Base-by-base conservation (phyloP, 1,140 invertebrate species). In the Philaenus spumarius region DNA sequence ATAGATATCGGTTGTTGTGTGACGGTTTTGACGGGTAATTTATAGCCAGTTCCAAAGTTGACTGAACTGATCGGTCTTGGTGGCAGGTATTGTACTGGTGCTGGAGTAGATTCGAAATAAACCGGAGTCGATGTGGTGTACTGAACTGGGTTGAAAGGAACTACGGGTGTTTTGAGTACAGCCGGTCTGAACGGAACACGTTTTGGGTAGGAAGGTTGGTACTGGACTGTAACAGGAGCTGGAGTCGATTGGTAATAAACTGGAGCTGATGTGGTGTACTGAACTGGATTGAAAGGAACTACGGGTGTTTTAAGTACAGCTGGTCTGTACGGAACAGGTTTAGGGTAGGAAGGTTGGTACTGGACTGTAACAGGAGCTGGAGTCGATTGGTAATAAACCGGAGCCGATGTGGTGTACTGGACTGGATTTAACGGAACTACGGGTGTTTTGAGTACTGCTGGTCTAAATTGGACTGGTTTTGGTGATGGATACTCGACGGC, bases 141-240 rank as follows among this genome's bases (percentile, higher is more conserved):
- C n/a, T 59, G 61, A 22, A 65, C 64, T 1, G 66, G 64, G 17
- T 67, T 68, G 1, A 67, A 66, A 0, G 67, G 67, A 6, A 67
- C 61, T 11, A 53, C 46, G 11, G 67, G 65, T 4, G 64, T 58
- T 1, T 52, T 60, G 15, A 51, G 22, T 0, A 58, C 55, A 35
- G 57, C 52, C 9, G 30, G 17, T 55, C 42, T 26, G 47, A 42
- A 55, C 17, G 42, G 42, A 39, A 55, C 43, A 5, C 37, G 53
- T 24, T 45, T 55, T n/a, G 37, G 53, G n/a, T 53, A 53, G 43
- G 55, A 14, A 51, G 48, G 51, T 37, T 35, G 9, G 47, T 57
- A 60, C 11, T 20, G 26, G 1, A 60, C 22, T n/a, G 37, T 15
- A 23, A 46, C 26, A 54, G 58, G 58, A 15, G 58, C 58, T 17